Evolutionary conservation across 2,797 vertebrate species (phyloP).

Genomic region (Manis javanica): DNA sequence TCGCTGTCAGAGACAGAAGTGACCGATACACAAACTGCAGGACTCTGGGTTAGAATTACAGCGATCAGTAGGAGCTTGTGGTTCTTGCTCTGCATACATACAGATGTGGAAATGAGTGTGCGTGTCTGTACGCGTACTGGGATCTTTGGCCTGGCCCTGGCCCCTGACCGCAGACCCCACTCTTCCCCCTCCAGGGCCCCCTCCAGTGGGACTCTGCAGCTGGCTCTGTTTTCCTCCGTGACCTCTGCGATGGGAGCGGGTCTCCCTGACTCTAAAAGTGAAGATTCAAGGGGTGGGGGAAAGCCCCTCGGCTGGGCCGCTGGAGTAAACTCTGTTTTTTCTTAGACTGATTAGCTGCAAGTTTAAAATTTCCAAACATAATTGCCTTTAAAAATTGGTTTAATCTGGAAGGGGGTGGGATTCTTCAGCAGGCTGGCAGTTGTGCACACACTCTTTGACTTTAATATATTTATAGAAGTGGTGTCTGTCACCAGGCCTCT

Average conservation of each 20-base stretch:
- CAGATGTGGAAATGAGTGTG: not conserved
- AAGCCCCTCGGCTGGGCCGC: not conserved
- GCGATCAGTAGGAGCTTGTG: not conserved
- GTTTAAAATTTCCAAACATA: slow-evolving; percentile 65
- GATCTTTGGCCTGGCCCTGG: not conserved
- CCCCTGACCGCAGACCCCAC: not conserved
- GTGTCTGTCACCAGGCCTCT: slow-evolving; percentile 66
- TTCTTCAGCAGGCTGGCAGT: slow-evolving; percentile 44
- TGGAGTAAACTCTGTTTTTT: slow-evolving; percentile 26
- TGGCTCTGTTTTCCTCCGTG: not conserved
- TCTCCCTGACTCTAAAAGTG: not conserved
- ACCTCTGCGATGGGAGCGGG: not conserved
- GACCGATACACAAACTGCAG: not conserved
- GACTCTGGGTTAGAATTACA: not conserved
- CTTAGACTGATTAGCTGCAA: slow-evolving; percentile 50
- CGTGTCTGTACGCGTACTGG: no score
- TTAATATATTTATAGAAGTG: slow-evolving; percentile 74
- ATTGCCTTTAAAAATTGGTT: slow-evolving; percentile 63
- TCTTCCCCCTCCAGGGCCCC: not conserved
- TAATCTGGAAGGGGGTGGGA: slow-evolving; percentile 35
- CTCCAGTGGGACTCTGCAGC: not conserved
- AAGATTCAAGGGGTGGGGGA: not conserved
- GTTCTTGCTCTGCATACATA: not conserved
- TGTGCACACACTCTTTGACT: slow-evolving; percentile 54
- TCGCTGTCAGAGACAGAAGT: not conserved